phyloP scores from a whole-genome alignment of 2,113 vertebrate species.

The Tor tambroides region DNA sequence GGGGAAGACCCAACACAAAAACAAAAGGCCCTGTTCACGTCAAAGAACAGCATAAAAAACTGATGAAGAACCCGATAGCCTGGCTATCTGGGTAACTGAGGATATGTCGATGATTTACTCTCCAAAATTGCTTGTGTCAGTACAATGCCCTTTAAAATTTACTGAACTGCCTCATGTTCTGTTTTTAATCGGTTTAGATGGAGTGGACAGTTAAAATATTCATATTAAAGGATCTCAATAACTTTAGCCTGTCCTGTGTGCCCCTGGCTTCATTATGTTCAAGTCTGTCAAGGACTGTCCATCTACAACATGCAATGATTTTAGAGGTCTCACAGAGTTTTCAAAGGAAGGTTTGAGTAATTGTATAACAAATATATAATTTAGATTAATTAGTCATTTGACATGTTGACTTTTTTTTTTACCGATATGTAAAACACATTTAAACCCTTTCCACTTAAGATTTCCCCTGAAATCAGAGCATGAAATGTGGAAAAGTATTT shows the following conservation, averaged over 20 bases:
- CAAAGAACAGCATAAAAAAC: background rate
- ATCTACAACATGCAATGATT: background rate
- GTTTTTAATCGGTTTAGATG: background rate
- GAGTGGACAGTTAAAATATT: too few species aligned
- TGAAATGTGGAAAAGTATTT: too few species aligned
- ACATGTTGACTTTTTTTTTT: too few species aligned
- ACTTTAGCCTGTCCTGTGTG: background rate
- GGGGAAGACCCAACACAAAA: background rate
- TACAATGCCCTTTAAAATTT: background rate
- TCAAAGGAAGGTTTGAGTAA: too few species aligned
- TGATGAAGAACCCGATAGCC: slow-evolving; percentile 34
- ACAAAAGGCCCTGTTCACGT: slow-evolving; percentile 17
- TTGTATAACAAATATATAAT: too few species aligned
- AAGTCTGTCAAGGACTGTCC: background rate
- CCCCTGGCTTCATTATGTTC: background rate
- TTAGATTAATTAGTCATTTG: too few species aligned
- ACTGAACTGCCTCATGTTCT: background rate
- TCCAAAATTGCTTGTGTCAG: background rate
- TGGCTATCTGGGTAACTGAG: slow-evolving; percentile 3
- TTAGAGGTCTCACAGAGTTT: background rate
- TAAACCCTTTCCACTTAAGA: too few species aligned
- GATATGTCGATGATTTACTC: background rate
- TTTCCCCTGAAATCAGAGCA: too few species aligned
- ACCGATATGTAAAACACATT: too few species aligned
- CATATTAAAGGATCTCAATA: background rate